A percentile compares a stretch with the other conserved stretches of the same genome.
phyloP scores from a whole-genome alignment of 2,797 vertebrate genomes.

The Gallinago stenura region DNA sequence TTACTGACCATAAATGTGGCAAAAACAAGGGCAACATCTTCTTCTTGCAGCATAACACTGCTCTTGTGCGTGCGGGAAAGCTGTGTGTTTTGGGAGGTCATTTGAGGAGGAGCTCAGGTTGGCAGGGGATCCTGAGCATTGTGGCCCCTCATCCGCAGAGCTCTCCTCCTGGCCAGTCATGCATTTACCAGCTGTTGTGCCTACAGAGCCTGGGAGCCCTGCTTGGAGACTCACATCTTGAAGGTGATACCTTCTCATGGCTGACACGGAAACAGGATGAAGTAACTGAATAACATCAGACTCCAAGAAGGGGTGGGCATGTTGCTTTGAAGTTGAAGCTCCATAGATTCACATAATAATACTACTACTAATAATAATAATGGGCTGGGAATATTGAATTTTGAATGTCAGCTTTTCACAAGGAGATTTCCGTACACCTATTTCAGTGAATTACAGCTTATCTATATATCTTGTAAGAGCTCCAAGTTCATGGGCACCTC shows the following conservation, averaged over 20 bases:
- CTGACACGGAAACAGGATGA: not conserved
- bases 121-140: not conserved
- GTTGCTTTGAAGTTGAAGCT: not conserved
- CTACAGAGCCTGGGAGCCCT: not conserved
- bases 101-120: not conserved
- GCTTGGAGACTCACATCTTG: not conserved
- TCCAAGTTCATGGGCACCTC: fast-evolving
- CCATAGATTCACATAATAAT: not conserved
- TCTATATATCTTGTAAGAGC: not conserved
- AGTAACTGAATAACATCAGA: not conserved
- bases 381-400: not conserved
- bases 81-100: not conserved
- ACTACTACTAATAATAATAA: not conserved
- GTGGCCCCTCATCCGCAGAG: not conserved
- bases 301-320: not conserved
- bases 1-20: not conserved
- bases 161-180: not conserved
- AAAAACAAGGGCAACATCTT: not conserved
- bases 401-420: not conserved
- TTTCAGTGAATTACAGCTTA: not conserved
- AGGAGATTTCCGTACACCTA: not conserved
- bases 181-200: not conserved
- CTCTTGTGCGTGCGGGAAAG: not conserved
- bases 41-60: not conserved
- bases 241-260: not conserved